Base-by-base conservation (phyloP, 2,113 vertebrate genomes). In the Isichthys henryi region DNA sequence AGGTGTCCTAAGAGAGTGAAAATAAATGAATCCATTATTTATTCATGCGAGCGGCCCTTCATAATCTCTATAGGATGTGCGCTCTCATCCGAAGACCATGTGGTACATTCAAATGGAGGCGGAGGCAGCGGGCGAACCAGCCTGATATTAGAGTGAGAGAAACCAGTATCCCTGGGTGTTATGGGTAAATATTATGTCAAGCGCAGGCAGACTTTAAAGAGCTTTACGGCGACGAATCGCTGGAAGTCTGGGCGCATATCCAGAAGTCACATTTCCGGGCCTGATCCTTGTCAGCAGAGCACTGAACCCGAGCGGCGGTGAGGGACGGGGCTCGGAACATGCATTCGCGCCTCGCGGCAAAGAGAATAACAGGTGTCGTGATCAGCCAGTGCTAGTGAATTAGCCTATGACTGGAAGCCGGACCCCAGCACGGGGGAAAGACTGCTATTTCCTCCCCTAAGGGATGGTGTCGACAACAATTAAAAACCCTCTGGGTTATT, bases 11-110 rank as follows among this genome's bases (percentile, higher is more conserved):
- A 21, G 48, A 83, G 88, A 66, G 52, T 35, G 87, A 31, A 66
- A 84, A 85, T 48, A 84, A 90, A 91, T 88, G 10, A 83, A 35
- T 90, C 53, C 88, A 88, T 89, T 77, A 56, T 50, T 90, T 86
- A 89, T 89, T 90, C 82, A 88, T 90, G 49, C 35, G 35, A 84
- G 84, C 43, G 49, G 86, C 31, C 48, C 87, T 88, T 88, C 27
- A 48, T 46, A 88, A 50, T 88, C 87, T 45, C 87, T 50, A 50
- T 43, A 62, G 87, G 13, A 45, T 86, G n/a, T 31, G 21, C 85
- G 52, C 13, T 52, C 85, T 31, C 27, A 31, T 50, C 85, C 85
- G n/a, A 49, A 52, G n/a, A 53, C 11, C 31, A 52, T 86, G 49
- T 23, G 35, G 53, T 23, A 43, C 23, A 66, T 19, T 62, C 23